Evolutionary conservation across 2,113 vertebrate genomes (phyloP).

Genomic region (Aldabrachelys gigantea): DNA sequence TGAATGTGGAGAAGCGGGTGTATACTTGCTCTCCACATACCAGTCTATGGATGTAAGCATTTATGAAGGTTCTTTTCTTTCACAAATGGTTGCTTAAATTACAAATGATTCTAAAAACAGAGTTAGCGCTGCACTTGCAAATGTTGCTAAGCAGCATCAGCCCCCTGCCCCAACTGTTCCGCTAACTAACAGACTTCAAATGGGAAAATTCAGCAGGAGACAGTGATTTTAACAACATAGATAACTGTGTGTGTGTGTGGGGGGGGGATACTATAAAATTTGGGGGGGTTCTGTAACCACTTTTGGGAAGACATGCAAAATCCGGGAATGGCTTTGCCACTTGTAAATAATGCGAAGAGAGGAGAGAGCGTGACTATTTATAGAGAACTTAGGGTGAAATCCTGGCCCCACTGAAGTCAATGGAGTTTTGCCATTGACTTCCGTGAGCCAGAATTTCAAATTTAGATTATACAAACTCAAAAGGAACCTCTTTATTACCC

Average conservation of each 20-base stretch:
- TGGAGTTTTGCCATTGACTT: constrained; percentile 33
- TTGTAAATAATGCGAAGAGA: not conserved
- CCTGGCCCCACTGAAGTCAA: not conserved
- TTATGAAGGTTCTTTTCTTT: not conserved
- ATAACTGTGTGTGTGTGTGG: not conserved
- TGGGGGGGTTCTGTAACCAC: not conserved
- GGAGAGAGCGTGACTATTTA: not conserved
- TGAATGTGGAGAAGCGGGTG: not conserved
- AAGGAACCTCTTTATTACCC: not conserved
- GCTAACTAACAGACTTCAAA: constrained; percentile 20
- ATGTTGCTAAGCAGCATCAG: not conserved
- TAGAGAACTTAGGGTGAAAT: not conserved
- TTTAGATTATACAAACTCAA: not conserved
- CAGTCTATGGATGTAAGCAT: not conserved
- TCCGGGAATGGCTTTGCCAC: not conserved
- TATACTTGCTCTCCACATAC: not conserved
- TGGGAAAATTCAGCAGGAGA: not conserved
- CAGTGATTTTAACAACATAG: not conserved
- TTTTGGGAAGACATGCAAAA: not conserved
- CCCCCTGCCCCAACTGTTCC: not conserved
- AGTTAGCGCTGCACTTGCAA: not conserved
- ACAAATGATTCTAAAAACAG: constrained; percentile 14
- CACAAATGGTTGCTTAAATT: rapidly evolving
- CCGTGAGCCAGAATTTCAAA: not conserved
- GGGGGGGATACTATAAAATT: not conserved